Evolutionary conservation across 2,888 invertebrate species (phyloP).

Genomic region (Hecatera dysodea): DNA sequence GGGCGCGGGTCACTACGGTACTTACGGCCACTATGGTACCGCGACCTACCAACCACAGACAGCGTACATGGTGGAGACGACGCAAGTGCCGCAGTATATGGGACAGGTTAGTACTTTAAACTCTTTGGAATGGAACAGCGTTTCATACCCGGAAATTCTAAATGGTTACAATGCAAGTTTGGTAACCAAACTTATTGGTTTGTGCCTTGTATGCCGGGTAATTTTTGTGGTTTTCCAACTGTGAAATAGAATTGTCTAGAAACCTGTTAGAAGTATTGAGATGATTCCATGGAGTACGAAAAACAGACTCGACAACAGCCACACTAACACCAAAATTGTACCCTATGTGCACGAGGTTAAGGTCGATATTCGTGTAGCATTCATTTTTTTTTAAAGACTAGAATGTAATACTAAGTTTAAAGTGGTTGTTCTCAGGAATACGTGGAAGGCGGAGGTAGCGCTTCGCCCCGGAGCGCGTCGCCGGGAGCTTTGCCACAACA

Average conservation of each 20-base stretch:
- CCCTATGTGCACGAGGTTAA: neutral
- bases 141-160: no score
- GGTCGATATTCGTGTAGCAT: neutral
- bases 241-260: no score
- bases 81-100: constrained; percentile 87
- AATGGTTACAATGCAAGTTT: neutral
- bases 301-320: no score
- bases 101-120: constrained; percentile 80
- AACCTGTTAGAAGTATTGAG: no score
- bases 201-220: neutral
- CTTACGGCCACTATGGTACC: constrained; percentile 88
- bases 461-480: constrained; percentile 86
- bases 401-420: neutral
- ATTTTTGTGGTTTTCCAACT: no score
- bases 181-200: neutral
- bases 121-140: accelerated
- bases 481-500: constrained; percentile 87
- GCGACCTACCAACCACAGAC: constrained; percentile 86
- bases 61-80: constrained; percentile 87
- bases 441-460: constrained; percentile 87
- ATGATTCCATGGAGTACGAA: no score
- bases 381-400: neutral
- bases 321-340: neutral
- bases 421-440: constrained; percentile 78
- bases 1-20: constrained; percentile 85